Conservation (phyloP, 2,888 invertebrate species). For the Callyntrura sp. region DNA sequence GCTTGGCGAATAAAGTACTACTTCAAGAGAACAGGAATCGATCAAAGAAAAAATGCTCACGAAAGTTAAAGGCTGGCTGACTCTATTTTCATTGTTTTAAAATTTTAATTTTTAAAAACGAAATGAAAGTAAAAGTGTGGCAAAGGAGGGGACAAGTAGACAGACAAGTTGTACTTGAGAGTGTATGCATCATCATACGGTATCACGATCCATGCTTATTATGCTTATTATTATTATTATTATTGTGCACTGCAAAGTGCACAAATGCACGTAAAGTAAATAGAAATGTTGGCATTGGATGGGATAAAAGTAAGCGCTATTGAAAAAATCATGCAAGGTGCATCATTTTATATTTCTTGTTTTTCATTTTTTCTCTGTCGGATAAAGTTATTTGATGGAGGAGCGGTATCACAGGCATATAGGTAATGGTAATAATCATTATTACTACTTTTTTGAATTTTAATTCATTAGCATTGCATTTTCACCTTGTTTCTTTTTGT, state of each 20-base stretch:
- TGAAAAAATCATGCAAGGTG: too few relatives aligned
- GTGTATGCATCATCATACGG: too few relatives aligned
- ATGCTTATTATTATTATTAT: too few relatives aligned
- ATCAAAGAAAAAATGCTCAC: too few relatives aligned
- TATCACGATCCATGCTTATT: too few relatives aligned
- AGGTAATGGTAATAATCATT: background rate
- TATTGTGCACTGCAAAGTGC: too few relatives aligned
- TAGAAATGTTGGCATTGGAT: too few relatives aligned
- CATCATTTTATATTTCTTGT: background rate
- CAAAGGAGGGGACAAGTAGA: slow-evolving; percentile 25
- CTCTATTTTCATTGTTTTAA: too few relatives aligned
- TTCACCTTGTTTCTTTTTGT: background rate
- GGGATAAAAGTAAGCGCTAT: too few relatives aligned
- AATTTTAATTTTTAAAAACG: slow-evolving; percentile 44
- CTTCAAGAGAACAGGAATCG: background rate
- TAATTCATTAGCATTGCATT: slow-evolving; percentile 27
- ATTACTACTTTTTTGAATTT: slow-evolving; percentile 8
- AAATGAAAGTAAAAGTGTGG: slow-evolving; percentile 58
- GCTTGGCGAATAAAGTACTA: too few relatives aligned
- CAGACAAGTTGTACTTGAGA: slow-evolving; percentile 3
- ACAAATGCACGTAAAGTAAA: too few relatives aligned
- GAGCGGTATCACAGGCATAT: slow-evolving; percentile 19
- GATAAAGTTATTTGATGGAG: background rate
- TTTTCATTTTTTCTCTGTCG: slow-evolving; percentile 5
- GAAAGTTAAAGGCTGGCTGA: too few relatives aligned